Evolutionary conservation across 2,888 invertebrate genomes (phyloP).

Genomic region (Seira ritae): DNA sequence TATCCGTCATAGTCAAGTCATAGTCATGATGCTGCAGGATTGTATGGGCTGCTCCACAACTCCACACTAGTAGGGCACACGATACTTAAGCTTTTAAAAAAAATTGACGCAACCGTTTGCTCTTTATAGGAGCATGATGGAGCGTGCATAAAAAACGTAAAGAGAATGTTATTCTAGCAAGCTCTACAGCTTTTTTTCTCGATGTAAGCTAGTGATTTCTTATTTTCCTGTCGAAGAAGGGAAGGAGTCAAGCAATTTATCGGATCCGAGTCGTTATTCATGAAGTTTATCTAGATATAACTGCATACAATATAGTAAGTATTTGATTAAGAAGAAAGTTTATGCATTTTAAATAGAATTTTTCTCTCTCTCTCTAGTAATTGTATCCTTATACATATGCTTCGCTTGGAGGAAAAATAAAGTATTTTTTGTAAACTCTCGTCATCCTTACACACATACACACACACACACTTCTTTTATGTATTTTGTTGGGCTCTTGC

Average conservation of each 20-base stretch:
- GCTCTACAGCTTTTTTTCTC: background rate
- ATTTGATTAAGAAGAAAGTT: conserved; percentile 16
- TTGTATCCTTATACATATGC: background rate
- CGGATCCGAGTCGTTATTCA: conserved; percentile 58
- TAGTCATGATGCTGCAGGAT: no score
- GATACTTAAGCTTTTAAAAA: background rate
- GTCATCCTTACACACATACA: no score
- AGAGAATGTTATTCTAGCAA: background rate
- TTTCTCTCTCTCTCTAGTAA: background rate
- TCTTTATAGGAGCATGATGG: no score
- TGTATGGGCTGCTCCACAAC: background rate
- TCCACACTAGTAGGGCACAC: background rate
- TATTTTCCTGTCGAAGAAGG: conserved; percentile 27
- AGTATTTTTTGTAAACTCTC: no score
- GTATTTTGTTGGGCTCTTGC: background rate
- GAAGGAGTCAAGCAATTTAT: conserved; percentile 59
- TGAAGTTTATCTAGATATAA: conserved; percentile 54
- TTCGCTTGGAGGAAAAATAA: background rate
- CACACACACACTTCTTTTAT: no score
- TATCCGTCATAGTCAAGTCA: no score
- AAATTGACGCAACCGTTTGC: background rate
- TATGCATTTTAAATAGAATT: background rate
- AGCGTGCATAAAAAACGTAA: background rate
- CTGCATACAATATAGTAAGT: background rate
- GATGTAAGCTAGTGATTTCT: conserved; percentile 23